Conservation (phyloP, 2,797 vertebrate species). For the Hydrocynus forskahlii region DNA sequence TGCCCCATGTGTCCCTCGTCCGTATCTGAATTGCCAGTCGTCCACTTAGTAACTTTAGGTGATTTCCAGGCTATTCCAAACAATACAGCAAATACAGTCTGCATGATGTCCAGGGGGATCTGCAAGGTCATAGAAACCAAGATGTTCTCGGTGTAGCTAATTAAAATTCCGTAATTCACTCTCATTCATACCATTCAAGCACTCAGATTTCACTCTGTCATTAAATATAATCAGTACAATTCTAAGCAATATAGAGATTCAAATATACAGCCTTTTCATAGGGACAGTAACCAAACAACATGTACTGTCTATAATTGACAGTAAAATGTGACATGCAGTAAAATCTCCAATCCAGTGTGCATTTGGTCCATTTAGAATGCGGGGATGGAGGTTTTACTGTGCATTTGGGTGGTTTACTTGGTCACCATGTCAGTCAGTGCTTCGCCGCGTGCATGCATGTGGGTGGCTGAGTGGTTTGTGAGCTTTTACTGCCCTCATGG, state of each 20-base stretch:
- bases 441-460: conserved; percentile 15
- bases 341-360: background rate
- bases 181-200: background rate
- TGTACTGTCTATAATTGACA: background rate
- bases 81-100: conserved; percentile 39
- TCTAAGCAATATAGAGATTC: background rate
- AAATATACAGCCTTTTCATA: background rate
- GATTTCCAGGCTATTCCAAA: conserved; percentile 56
- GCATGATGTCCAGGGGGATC: conserved; percentile 34
- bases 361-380: background rate
- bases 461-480: conserved; percentile 61
- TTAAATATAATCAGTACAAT: background rate
- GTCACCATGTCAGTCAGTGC: conserved; percentile 2
- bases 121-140: conserved; percentile 21
- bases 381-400: background rate
- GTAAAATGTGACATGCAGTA: background rate
- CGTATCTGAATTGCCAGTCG: conserved; percentile 22
- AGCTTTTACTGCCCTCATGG: conserved; percentile 67
- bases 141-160: conserved; percentile 15
- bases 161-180: conserved; percentile 20
- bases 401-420: conserved; percentile 6
- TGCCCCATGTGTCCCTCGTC: conserved; percentile 28
- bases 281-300: background rate
- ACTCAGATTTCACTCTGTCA: background rate
- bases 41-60: conserved; percentile 52